A percentile compares a stretch with the other conserved stretches of the same genome.
Conservation (phyloP, 2,113 vertebrate species). For the Pholis gunnellus region DNA sequence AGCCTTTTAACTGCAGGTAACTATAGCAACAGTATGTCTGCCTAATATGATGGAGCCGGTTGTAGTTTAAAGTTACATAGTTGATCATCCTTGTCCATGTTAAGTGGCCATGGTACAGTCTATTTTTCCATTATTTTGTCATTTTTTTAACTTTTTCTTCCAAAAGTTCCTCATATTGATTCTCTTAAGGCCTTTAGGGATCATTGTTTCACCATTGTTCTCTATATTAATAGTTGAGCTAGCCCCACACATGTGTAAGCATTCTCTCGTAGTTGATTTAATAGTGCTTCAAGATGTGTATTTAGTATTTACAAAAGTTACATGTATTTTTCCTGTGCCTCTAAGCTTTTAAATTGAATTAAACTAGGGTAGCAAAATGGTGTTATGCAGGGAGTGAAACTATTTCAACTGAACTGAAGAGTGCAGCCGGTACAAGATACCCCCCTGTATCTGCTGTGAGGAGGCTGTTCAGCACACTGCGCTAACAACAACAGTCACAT, state of each 20-base stretch:
- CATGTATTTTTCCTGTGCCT: not conserved
- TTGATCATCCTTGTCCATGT: not conserved
- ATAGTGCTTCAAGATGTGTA: not conserved
- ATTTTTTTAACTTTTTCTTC: not conserved
- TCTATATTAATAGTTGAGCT: not conserved
- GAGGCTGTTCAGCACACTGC: constrained; percentile 31
- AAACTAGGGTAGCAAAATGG: not conserved
- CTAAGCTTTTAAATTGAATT: not conserved
- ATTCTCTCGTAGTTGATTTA: not conserved
- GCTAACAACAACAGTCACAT: constrained; percentile 53
- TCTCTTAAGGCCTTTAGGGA: not conserved
- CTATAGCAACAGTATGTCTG: not conserved
- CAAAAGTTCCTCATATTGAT: not conserved
- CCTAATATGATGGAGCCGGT: not conserved
- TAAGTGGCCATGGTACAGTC: not conserved
- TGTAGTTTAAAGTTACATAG: not conserved
- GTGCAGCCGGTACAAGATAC: not conserved
- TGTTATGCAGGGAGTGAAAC: not conserved
- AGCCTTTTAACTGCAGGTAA: not conserved
- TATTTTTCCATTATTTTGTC: not conserved
- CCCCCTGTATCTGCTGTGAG: constrained; percentile 17
- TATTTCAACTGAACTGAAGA: not conserved
- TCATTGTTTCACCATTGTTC: too few species aligned
- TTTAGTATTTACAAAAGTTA: not conserved
- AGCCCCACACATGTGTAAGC: not conserved